phyloP scores from a whole-genome alignment of 2,888 invertebrate species.

The Neoaliturus tenellus region DNA sequence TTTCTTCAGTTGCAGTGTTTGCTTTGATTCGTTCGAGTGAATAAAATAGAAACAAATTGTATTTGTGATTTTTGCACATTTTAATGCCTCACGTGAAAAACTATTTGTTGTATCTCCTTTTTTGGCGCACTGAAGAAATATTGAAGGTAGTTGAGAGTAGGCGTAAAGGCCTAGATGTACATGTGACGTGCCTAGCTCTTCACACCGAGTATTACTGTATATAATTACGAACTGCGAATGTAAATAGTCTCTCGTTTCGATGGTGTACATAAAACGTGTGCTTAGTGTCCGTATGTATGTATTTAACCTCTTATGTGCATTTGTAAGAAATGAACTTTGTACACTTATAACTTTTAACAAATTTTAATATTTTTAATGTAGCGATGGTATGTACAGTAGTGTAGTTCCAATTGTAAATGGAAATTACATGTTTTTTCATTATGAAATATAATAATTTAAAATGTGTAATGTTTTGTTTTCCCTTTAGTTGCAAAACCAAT shows the following conservation, averaged over 20 bases:
- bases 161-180: slow-evolving; percentile 11
- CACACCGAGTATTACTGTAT: slow-evolving; percentile 42
- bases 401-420: slow-evolving; percentile 61
- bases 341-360: slow-evolving; percentile 58
- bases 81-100: background rate
- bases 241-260: slow-evolving; percentile 23
- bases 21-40: background rate
- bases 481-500: no score
- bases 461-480: slow-evolving; percentile 46
- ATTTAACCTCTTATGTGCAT: slow-evolving; percentile 61
- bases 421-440: slow-evolving; percentile 63
- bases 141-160: background rate
- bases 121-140: background rate
- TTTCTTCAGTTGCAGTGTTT: background rate
- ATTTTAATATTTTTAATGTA: slow-evolving; percentile 63
- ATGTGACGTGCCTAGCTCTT: slow-evolving; percentile 54
- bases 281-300: slow-evolving; percentile 57
- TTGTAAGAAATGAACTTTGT: slow-evolving; percentile 60
- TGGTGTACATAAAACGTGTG: slow-evolving; percentile 51
- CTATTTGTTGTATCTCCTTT: background rate
- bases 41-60: background rate
- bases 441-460: slow-evolving; percentile 59
- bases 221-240: slow-evolving; percentile 45
- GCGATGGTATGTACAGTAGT: slow-evolving; percentile 62
- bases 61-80: background rate